Base-by-base conservation (phyloP, 2,888 invertebrate genomes). In the Brachypalpus laphriformis region DNA sequence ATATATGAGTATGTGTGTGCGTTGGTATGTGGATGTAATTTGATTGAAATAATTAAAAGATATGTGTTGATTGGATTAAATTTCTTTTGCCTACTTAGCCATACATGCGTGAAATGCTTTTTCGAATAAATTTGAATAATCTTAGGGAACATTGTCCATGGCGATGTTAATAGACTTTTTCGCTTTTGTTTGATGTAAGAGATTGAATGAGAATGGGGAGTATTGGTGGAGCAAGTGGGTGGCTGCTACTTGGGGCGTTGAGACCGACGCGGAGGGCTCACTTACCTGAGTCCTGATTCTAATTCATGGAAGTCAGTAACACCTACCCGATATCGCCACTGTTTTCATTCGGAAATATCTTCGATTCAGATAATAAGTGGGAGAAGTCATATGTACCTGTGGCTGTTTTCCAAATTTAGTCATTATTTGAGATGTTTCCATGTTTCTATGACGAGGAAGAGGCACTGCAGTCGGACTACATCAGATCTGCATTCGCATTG, bases 11-110 rank as follows among this genome's bases (percentile, higher is more conserved):
- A 5, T 7, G 8, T 31, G 40, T 1, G 14, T 25, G 20, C 68
- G n/a, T 49, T 11, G 65, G 71, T 56, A 22, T 56, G 63, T 56
- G 71, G 61, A 47, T 40, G 40, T 56, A 65, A 85, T 75, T 77
- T 66, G 71, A 82, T 74, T 61, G 47, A 47, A 68, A 68, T 82
- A 82, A 82, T 82, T 72, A 82, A 61, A 68, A 61, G 66, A 78
- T 78, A 54, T 74, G 37, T 65, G 61, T 14, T 34, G 51, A 34
- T 57, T 72, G 72, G 31, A 63, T 78, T 63, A 40, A 59, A 77
- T 77, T 77, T 71, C 45, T 59, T 59, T 77, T 63, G 8, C 49
- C 57, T 34, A 57, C 65, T 71, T 42, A 65, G 57, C 16, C 51
- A 45, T 42, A 59, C 49, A 49, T 65, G 76, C 71, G 45, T 77